These are phyloP conservation scores for Copidosoma floridanum DNA, from an alignment of 1,140 invertebrate species.

Conservation along the genomic window DNA sequence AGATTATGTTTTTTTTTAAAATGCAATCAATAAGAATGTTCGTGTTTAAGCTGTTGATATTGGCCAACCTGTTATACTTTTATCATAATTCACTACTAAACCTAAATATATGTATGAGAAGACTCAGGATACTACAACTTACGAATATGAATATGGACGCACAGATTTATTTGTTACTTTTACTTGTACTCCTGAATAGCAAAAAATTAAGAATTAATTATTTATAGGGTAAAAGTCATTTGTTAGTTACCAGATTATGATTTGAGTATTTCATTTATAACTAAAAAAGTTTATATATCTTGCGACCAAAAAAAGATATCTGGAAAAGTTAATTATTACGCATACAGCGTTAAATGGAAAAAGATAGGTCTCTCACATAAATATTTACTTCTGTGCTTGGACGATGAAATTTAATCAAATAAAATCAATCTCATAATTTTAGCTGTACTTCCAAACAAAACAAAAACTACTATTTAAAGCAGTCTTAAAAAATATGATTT, in stretches of 20 bases:
- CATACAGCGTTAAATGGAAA: not conserved
- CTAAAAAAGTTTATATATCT: not conserved
- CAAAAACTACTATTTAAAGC: too few relatives aligned
- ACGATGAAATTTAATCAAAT: not conserved
- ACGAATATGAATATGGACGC: constrained; percentile 51
- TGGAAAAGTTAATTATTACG: not conserved
- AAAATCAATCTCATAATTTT: not conserved
- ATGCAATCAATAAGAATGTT: constrained; percentile 19
- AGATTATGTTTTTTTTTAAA: constrained; percentile 47
- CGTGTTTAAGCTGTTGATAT: constrained; percentile 35
- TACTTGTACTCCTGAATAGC: constrained; percentile 52
- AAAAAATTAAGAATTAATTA: constrained; percentile 40
- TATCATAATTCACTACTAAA: constrained; percentile 46
- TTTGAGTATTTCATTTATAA: not conserved
- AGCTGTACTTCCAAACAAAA: too few relatives aligned
- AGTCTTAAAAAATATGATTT: too few relatives aligned
- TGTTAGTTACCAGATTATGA: not conserved
- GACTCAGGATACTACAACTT: constrained; percentile 49
- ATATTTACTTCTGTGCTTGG: not conserved
- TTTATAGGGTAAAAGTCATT: not conserved
- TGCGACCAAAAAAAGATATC: not conserved
- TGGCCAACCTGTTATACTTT: constrained; percentile 48
- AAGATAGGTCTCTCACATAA: not conserved
- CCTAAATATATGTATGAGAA: constrained; percentile 55
- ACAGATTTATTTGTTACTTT: constrained; percentile 50